phyloP scores from a whole-genome alignment of 2,113 vertebrate species.

The Oreocharis arfaki region DNA sequence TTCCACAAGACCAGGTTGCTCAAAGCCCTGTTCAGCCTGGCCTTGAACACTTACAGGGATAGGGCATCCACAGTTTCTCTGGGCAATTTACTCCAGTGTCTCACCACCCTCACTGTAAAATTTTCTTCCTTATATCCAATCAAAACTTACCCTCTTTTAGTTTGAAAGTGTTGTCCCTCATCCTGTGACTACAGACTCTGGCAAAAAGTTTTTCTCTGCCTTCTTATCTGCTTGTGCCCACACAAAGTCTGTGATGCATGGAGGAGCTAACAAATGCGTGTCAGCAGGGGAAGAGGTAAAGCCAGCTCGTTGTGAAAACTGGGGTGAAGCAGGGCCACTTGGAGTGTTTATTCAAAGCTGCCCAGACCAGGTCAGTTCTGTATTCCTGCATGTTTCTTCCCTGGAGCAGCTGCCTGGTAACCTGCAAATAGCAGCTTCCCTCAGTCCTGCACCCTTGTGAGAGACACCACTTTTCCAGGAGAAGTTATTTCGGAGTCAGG shows the following conservation, averaged over 20 bases:
- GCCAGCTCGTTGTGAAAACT: background rate
- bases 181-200: background rate
- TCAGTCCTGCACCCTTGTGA: background rate
- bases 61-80: background rate
- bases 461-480: background rate
- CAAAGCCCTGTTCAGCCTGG: background rate
- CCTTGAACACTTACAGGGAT: background rate
- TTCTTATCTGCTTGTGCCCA: background rate
- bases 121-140: background rate
- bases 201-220: background rate
- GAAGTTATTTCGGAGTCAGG: background rate
- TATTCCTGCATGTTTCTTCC: rapidly evolving
- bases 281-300: background rate
- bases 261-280: background rate
- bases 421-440: background rate
- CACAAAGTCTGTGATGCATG: background rate
- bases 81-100: background rate
- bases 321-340: background rate
- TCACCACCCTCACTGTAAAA: background rate
- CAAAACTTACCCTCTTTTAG: background rate
- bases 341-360: background rate
- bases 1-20: background rate
- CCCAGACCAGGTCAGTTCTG: background rate
- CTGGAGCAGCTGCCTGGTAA: background rate
- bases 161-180: background rate